A percentile compares a stretch with the other conserved stretches of the same genome.
phyloP scores from a whole-genome alignment of 1,140 invertebrate genomes.

The Bathynomus jamesi region DNA sequence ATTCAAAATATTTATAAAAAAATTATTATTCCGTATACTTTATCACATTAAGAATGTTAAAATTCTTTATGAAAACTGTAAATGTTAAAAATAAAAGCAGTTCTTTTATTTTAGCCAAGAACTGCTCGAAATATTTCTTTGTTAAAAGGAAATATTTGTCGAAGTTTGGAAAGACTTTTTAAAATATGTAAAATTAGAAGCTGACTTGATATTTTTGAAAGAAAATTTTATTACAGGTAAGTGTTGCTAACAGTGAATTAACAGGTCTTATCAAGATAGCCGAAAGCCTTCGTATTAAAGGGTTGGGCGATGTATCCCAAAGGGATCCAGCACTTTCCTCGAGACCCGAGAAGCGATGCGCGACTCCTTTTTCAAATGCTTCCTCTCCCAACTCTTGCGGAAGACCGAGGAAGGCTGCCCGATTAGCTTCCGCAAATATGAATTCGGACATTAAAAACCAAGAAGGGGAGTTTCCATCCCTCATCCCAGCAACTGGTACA shows the following conservation, averaged over 20 bases:
- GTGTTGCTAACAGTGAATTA: constrained; percentile 82
- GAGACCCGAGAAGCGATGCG: constrained; percentile 22
- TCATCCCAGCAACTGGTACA: constrained; percentile 22
- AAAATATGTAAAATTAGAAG: neutral
- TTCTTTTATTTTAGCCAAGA: too few species aligned
- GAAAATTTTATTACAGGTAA: constrained; percentile 60
- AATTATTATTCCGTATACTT: too few species aligned
- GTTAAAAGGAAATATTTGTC: too few species aligned
- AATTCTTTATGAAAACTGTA: too few species aligned
- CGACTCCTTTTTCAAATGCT: constrained; percentile 20
- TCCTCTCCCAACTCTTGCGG: constrained; percentile 19
- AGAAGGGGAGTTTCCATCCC: constrained; percentile 19
- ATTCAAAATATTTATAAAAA: too few species aligned
- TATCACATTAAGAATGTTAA: too few species aligned
- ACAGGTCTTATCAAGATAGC: constrained; percentile 76
- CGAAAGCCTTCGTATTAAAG: constrained; percentile 68
- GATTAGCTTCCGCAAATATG: constrained; percentile 6
- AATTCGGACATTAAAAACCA: constrained; percentile 18
- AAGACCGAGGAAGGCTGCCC: constrained; percentile 23
- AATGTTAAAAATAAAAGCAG: too few species aligned
- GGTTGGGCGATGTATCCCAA: constrained; percentile 68
- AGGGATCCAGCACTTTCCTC: constrained; percentile 14
- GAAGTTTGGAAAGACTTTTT: neutral
- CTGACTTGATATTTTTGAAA: neutral
- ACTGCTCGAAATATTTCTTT: too few species aligned